phyloP scores from a whole-genome alignment of 2,797 vertebrate species.

The Hippoglossus hippoglossus region DNA sequence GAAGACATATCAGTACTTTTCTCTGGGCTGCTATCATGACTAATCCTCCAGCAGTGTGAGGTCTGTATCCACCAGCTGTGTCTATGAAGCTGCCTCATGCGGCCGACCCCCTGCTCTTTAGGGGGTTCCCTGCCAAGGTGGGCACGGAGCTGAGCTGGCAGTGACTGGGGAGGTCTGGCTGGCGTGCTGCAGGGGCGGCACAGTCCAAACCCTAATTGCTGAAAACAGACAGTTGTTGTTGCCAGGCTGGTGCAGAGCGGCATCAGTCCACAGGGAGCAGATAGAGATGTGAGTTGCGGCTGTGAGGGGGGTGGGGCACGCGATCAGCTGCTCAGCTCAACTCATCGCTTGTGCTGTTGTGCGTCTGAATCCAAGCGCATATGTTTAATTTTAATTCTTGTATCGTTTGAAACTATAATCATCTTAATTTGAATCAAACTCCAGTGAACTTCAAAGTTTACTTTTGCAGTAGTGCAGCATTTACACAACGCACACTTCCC shows the following conservation, averaged over 20 bases:
- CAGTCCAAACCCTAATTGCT: conserved; percentile 78
- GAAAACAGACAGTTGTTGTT: conserved; percentile 73
- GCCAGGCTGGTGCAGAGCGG: conserved; percentile 46
- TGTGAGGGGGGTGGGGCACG: conserved; percentile 5
- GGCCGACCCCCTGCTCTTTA: conserved; percentile 30
- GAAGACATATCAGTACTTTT: background rate
- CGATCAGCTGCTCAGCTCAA: conserved; percentile 32
- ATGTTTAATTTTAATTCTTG: conserved; percentile 4
- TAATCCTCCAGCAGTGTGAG: conserved; percentile 5
- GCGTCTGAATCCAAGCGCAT: conserved; percentile 21
- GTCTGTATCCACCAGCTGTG: conserved; percentile 31
- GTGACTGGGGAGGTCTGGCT: conserved; percentile 57
- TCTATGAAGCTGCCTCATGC: conserved; percentile 21
- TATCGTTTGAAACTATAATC: conserved; percentile 9
- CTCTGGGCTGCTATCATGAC: background rate
- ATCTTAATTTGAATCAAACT: conserved; percentile 3
- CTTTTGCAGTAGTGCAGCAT: conserved; percentile 30
- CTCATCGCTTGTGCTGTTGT: background rate
- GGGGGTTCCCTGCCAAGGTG: conserved; percentile 50
- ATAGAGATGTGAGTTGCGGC: conserved; percentile 28
- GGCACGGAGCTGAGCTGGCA: conserved; percentile 55
- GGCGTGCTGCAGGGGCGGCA: conserved; percentile 43
- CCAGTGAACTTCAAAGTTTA: conserved; percentile 20
- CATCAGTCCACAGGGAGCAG: conserved; percentile 28
- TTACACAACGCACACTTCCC: conserved; percentile 2